phyloP scores from a whole-genome alignment of 2,113 vertebrate species.

The Mystacornis crossleyi region DNA sequence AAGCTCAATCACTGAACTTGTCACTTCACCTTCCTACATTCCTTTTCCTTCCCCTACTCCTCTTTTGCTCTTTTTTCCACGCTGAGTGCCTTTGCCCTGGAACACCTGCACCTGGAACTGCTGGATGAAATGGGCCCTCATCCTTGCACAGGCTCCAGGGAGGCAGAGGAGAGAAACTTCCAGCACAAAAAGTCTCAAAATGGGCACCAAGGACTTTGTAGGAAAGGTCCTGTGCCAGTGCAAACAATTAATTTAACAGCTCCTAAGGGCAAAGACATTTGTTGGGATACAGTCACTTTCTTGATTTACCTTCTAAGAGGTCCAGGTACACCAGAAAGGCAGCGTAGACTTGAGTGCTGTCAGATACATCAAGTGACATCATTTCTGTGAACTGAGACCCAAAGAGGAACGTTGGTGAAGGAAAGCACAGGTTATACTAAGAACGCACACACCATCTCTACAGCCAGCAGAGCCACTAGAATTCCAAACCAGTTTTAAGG shows the following conservation, averaged over 20 bases:
- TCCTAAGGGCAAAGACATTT: neutral
- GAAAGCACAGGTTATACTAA: neutral
- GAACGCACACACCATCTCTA: neutral
- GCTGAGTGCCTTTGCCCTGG: neutral
- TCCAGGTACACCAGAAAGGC: conserved; percentile 94
- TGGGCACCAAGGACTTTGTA: neutral
- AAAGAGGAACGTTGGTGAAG: neutral
- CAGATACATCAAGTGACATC: conserved; percentile 83
- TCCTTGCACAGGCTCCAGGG: neutral
- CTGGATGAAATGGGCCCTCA: rapidly evolving
- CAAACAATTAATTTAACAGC: neutral
- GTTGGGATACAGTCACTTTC: neutral
- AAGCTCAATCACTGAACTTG: neutral
- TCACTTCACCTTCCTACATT: neutral
- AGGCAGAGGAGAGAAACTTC: neutral
- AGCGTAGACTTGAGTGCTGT: conserved; percentile 84
- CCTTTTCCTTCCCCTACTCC: neutral
- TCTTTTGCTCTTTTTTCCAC: neutral
- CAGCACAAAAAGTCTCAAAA: neutral
- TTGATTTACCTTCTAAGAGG: conserved; percentile 86
- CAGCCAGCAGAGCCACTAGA: neutral
- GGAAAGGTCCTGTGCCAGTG: neutral
- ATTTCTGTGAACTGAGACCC: conserved; percentile 85
- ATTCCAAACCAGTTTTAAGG: neutral
- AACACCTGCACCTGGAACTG: neutral